Conservation (phyloP, 2,797 vertebrate species). For the Novumbra hubbsi region DNA sequence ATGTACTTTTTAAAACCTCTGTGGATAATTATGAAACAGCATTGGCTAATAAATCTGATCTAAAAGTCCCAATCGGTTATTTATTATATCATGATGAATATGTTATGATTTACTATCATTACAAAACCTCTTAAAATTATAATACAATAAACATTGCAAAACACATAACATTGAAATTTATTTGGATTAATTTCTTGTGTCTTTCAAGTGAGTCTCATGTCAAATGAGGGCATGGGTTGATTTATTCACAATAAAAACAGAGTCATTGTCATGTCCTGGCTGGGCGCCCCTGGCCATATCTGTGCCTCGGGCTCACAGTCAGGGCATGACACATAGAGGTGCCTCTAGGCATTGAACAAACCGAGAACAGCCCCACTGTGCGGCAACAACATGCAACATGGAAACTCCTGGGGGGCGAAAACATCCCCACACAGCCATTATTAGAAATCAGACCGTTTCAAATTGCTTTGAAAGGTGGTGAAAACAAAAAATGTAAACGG, state of each 20-base stretch:
- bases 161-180: neutral
- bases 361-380: conserved; percentile 29
- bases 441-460: conserved; percentile 39
- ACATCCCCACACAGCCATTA: conserved; percentile 57
- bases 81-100: neutral
- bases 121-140: neutral
- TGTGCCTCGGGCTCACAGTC: too few species aligned
- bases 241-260: neutral
- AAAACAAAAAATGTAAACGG: conserved; percentile 32
- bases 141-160: neutral
- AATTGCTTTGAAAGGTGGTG: conserved; percentile 4
- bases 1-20: neutral
- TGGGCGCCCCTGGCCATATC: too few species aligned
- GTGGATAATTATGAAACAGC: neutral
- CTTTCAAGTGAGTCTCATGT: neutral
- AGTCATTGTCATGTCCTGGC: neutral
- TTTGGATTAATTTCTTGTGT: conserved; percentile 5
- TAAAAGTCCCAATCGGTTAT: neutral
- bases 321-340: too few species aligned
- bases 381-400: conserved; percentile 12
- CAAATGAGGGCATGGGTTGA: neutral
- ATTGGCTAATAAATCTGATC: neutral
- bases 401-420: conserved; percentile 52
- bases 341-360: conserved; percentile 7
- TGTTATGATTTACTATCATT: neutral